A percentile compares a stretch with the other conserved stretches of the same genome.
Conservation (phyloP, 2,888 invertebrate genomes). For the Drosophila longiperda region DNA sequence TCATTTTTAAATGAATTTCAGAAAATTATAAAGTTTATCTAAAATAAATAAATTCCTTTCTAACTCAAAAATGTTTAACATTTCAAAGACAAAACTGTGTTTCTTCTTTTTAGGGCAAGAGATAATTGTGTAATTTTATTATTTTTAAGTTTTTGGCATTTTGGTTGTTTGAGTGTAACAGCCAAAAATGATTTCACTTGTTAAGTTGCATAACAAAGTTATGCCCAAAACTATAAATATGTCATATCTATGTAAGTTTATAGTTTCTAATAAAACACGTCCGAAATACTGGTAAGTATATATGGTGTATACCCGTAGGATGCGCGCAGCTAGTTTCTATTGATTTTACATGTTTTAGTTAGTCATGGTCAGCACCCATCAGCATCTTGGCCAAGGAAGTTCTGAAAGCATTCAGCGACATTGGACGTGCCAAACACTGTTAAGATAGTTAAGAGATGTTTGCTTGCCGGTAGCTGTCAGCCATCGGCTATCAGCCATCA, state of each 20-base stretch:
- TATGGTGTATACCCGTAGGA: constrained; percentile 3
- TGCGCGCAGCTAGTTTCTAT: constrained; percentile 40
- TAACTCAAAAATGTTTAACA: not conserved
- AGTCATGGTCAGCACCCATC: constrained; percentile 4
- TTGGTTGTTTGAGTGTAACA: not conserved
- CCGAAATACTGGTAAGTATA: no score
- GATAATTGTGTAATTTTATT: not conserved
- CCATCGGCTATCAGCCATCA: constrained; percentile 40
- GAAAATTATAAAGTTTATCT: not conserved
- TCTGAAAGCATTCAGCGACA: constrained; percentile 5
- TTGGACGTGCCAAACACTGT: constrained; percentile 63
- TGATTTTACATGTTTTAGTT: constrained; percentile 45
- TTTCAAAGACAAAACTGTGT: not conserved
- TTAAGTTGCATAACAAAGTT: not conserved
- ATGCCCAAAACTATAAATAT: not conserved
- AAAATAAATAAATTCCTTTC: not conserved
- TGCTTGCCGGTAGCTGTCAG: constrained; percentile 42
- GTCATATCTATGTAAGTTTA: not conserved
- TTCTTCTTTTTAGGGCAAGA: not conserved
- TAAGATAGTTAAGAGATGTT: constrained; percentile 57
- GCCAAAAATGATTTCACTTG: not conserved
- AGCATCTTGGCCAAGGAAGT: constrained; percentile 33
- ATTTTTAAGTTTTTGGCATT: no score
- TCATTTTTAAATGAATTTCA: not conserved
- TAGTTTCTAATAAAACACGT: not conserved